Evolutionary conservation across 2,797 vertebrate genomes (phyloP).

Genomic region (Ceyx erithaca): DNA sequence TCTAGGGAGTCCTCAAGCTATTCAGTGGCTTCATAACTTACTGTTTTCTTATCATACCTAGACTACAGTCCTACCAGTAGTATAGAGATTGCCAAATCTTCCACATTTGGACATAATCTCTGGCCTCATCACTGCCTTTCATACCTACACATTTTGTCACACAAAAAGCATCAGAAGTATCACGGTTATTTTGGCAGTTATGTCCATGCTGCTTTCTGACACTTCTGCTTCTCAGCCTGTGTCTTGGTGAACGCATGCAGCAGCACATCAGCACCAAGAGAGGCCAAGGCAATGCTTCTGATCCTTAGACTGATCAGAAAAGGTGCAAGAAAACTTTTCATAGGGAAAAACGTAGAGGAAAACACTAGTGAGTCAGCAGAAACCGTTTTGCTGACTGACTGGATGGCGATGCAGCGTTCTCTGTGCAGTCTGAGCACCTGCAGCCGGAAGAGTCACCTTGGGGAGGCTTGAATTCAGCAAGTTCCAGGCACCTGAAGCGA

Average conservation of each 20-base stretch:
- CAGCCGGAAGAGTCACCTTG: neutral
- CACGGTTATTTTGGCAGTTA: neutral
- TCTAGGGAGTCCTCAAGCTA: neutral
- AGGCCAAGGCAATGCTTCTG: neutral
- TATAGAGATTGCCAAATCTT: neutral
- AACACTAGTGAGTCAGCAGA: neutral
- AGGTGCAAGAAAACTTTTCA: neutral
- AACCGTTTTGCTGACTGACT: neutral
- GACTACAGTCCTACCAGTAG: neutral
- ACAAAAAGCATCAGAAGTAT: neutral
- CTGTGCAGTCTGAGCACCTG: neutral
- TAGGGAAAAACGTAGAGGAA: neutral
- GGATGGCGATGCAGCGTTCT: neutral
- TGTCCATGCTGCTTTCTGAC: neutral
- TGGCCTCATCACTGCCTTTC: neutral
- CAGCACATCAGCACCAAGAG: fast-evolving
- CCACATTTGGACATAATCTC: neutral
- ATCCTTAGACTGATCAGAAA: neutral
- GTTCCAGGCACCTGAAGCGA: neutral
- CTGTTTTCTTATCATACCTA: neutral
- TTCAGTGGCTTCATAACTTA: neutral
- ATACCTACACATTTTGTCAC: neutral
- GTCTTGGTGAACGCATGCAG: neutral
- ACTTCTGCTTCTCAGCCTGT: fast-evolving
- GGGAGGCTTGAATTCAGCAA: neutral